Base-by-base conservation (phyloP, 1,140 invertebrate species). In the Luehdorfia chinensis region DNA sequence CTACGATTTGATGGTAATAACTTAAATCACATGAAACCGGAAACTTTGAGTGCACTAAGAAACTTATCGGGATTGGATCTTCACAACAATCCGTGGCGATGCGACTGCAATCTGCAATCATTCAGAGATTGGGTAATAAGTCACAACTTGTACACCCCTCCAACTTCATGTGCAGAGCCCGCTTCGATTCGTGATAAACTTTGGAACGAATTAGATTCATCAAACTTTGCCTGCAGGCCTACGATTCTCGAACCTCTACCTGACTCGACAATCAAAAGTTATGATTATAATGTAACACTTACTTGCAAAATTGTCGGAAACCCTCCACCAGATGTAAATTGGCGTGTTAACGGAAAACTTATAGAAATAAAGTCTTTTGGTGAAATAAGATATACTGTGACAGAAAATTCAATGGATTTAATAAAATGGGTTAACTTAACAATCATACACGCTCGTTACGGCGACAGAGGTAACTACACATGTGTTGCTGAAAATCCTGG, bases 401-500 rank as follows among this genome's bases (percentile, higher is more conserved):
- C 81, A 30, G 72, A 89, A 47, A 75, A 87, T 41, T 87, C 65
- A 12, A 74, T 87, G 51, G 89, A 89, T 47, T 62, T 87, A 48
- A 88, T 88, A 46, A 71, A 87, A 73, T 93, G 93, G 95, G 87
- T 93, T 54, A 93, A 96, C 87, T 80, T 96, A 13, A 95, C 94
- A 0, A 92, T 96, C 28, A 87, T 90, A 0, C 89, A 93, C 32
- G 90, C 94, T 0, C 87, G 89, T 14, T 87, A 90, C 19, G 90
- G 92, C 7, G 96, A 98, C 80, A 91, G 91, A 59, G 97, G 96
- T 0, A 92, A 95, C 46, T 98, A 97, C 75, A 91, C 91, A 2
- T 98, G 96, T 64, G 87, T 94, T 1, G 95, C 95, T 0, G 92
- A 92, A 46, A 98, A 96, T 81, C 90, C 92, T 0, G 96, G 94